Percentiles rank a stretch among this genome's conserved stretches.
Conservation (phyloP, 2,888 invertebrate genomes). For the Rhabditoides inermis region DNA sequence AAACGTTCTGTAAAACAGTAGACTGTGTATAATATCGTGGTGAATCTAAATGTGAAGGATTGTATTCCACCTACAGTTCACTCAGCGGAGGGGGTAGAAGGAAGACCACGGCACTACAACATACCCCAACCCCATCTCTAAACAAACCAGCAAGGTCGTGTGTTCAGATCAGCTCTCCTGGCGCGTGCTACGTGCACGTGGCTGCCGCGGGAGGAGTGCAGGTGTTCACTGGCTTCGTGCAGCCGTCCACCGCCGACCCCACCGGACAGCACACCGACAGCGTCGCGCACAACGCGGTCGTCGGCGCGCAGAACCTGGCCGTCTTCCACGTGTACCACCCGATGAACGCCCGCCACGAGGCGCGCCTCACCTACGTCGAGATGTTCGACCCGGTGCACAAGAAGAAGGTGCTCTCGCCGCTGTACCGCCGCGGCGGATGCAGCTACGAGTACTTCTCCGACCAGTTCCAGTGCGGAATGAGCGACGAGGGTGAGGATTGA, state of each 20-base stretch:
- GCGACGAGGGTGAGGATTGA: neutral
- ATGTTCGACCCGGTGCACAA: slow-evolving; percentile 18
- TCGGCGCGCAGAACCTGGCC: slow-evolving; percentile 11
- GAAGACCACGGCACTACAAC: no score
- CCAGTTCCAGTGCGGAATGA: slow-evolving; percentile 26
- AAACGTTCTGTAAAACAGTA: neutral
- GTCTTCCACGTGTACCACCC: slow-evolving; percentile 14
- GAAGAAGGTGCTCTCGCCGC: neutral
- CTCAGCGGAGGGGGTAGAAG: no score
- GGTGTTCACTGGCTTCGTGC: slow-evolving; percentile 25
- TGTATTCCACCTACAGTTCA: no score
- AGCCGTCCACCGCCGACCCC: slow-evolving; percentile 15
- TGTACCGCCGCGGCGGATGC: slow-evolving; percentile 19
- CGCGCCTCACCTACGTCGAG: slow-evolving; percentile 25
- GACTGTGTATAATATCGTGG: no score
- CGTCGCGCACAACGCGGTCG: slow-evolving; percentile 1
- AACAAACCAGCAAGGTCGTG: no score
- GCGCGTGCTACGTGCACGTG: slow-evolving; percentile 27
- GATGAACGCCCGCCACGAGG: slow-evolving; percentile 13
- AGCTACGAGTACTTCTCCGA: slow-evolving; percentile 36
- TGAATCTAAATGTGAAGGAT: no score
- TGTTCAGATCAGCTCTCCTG: slow-evolving; percentile 11
- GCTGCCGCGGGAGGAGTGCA: slow-evolving; percentile 29
- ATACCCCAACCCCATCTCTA: no score
- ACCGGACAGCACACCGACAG: slow-evolving; percentile 24